phyloP scores from a whole-genome alignment of 2,797 vertebrate species.

The Acrossocheilus wenchowensis region DNA sequence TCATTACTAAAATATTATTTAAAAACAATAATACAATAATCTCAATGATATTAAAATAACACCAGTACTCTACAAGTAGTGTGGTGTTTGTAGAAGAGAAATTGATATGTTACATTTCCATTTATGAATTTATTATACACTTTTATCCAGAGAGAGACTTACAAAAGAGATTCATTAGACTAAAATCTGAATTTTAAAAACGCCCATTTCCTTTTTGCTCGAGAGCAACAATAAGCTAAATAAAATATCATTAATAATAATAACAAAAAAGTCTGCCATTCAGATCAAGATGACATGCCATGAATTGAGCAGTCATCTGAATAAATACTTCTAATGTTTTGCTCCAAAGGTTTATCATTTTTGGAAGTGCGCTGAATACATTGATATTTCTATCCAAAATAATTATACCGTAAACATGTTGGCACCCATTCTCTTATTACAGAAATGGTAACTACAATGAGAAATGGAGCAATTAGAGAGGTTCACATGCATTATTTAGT shows the following conservation, averaged over 20 bases:
- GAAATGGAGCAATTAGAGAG: conserved; percentile 85
- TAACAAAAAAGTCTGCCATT: not conserved
- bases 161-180: not conserved
- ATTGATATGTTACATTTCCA: not conserved
- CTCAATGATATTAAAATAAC: too few species aligned
- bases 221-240: not conserved
- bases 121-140: not conserved
- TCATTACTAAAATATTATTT: not conserved
- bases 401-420: conserved; percentile 72
- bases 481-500: conserved; percentile 87
- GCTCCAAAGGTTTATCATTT: conserved; percentile 34
- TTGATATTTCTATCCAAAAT: conserved; percentile 73
- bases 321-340: conserved; percentile 29
- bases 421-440: conserved; percentile 77
- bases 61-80: not conserved
- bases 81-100: not conserved
- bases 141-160: not conserved
- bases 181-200: not conserved
- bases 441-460: conserved; percentile 83
- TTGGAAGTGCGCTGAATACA: conserved; percentile 46
- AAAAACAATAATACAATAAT: not conserved
- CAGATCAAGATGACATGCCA: not conserved
- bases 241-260: not conserved
- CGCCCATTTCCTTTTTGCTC: not conserved
- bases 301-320: not conserved